These are phyloP conservation scores for Anguilla japonica DNA, from an alignment of 2,113 vertebrate genomes.

Conservation along the genomic window DNA sequence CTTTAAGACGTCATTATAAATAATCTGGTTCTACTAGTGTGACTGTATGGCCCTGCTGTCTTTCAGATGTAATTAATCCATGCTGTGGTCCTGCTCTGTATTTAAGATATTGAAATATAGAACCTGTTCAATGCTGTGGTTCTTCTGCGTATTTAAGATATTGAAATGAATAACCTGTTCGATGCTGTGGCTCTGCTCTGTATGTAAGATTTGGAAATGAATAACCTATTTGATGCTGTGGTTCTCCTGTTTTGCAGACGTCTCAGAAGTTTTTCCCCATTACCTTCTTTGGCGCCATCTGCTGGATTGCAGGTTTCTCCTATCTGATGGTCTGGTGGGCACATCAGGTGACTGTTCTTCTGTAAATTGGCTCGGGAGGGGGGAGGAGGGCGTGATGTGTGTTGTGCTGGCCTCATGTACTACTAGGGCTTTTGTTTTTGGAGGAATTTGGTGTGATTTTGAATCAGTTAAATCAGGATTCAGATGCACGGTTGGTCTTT, in stretches of 20 bases:
- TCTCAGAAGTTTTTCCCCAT: slow-evolving; percentile 84
- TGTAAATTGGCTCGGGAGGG: not conserved
- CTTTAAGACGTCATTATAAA: too few relatives aligned
- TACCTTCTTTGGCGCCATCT: slow-evolving; percentile 89
- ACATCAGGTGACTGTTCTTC: slow-evolving; percentile 82
- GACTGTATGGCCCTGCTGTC: too few relatives aligned
- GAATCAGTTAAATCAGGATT: too few relatives aligned
- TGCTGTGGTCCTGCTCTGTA: too few relatives aligned
- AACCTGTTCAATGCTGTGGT: too few relatives aligned
- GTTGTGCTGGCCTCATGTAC: not conserved
- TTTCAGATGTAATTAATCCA: too few relatives aligned
- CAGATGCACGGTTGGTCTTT: too few relatives aligned
- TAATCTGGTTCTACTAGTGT: too few relatives aligned
- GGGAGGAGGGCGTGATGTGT: not conserved
- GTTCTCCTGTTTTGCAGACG: slow-evolving; percentile 65
- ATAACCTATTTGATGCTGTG: not conserved
- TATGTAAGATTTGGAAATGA: slow-evolving; percentile 25
- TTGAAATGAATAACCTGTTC: not conserved
- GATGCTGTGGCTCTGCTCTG: not conserved
- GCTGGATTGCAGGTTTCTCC: slow-evolving; percentile 64
- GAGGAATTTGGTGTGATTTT: too few relatives aligned
- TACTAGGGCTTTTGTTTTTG: not conserved
- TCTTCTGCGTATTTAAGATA: too few relatives aligned
- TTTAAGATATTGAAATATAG: too few relatives aligned
- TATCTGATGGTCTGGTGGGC: slow-evolving; percentile 98